Conservation (phyloP, 2,113 vertebrate genomes). For the Fukomys damarensis region DNA sequence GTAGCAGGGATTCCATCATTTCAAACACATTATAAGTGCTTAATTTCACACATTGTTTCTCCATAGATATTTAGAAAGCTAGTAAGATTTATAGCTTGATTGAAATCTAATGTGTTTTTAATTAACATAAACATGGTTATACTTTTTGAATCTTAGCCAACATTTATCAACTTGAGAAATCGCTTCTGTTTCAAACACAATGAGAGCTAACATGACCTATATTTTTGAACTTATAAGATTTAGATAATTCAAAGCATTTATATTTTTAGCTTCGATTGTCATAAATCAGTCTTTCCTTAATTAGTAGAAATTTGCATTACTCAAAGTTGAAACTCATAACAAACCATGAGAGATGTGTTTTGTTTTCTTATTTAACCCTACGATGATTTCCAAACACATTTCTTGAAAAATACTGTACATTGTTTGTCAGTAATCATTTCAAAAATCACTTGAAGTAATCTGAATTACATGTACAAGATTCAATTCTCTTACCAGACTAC, state of each 20-base stretch:
- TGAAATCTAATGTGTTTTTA: not conserved
- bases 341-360: not conserved
- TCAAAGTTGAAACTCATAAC: not conserved
- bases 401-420: not conserved
- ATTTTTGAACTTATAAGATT: not conserved
- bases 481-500: not conserved
- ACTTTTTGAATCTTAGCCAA: not conserved
- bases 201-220: not conserved
- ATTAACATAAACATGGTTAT: not conserved
- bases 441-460: not conserved
- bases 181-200: not conserved
- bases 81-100: not conserved
- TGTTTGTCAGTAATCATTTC: not conserved
- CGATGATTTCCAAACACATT: not conserved
- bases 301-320: not conserved
- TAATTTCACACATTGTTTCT: not conserved
- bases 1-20: not conserved
- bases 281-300: not conserved
- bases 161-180: not conserved
- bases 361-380: not conserved
- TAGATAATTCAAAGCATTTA: not conserved
- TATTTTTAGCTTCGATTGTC: constrained; percentile 21
- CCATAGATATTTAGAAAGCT: not conserved
- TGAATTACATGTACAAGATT: not conserved
- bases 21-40: not conserved